Evolutionary conservation across 2,113 vertebrate species (phyloP), one percentile per base, ranked within the genome.

Genomic region (Atlantisia rogersi): DNA sequence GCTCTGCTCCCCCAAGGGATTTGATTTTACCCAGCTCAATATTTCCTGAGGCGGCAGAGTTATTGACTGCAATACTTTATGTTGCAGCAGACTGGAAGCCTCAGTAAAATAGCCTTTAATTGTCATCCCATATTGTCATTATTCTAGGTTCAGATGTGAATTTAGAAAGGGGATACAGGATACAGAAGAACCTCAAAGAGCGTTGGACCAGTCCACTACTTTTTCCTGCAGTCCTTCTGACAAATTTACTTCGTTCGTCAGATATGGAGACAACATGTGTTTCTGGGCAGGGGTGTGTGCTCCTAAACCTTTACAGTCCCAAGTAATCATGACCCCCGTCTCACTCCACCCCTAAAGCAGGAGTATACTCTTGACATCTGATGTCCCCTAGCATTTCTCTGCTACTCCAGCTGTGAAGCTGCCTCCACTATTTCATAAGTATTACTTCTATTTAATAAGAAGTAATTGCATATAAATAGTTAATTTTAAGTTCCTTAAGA

Each of bases 31-130:
- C 37, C 44, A 73, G 44, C 19, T 70, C n/a, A 90, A 13, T 91
- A 92, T 88, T 88, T 96, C 59, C 59, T 58, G 25, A 82, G 88
- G 75, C 63, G 95, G 50, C 44, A 55, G 65, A 39, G 48, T 69
- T 95, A 95, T 82, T 94, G 75, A 68, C 67, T 93, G 37, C 62
- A 84, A 55, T 79, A 56, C 14, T 76, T 86, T 73, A 56, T n/a
- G 58, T 40, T 69, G 81, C 62, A 85, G 69, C 53, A 80, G 70
- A 93, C 67, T 46, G 25, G 56, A 65, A 90, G 14, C 22, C 37
- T 90, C 67, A 74, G 46, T 48, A 58, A 96, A 94, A 80, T 74
- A 85, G 9, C 25, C 63, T 90, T 76, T 85, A 92, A 91, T 88
- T 90, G 31, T 55, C 55, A 77, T 22, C 3, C 2, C 60, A 35